Conservation (phyloP, 2,888 invertebrate species). For the Monochamus alternatus region DNA sequence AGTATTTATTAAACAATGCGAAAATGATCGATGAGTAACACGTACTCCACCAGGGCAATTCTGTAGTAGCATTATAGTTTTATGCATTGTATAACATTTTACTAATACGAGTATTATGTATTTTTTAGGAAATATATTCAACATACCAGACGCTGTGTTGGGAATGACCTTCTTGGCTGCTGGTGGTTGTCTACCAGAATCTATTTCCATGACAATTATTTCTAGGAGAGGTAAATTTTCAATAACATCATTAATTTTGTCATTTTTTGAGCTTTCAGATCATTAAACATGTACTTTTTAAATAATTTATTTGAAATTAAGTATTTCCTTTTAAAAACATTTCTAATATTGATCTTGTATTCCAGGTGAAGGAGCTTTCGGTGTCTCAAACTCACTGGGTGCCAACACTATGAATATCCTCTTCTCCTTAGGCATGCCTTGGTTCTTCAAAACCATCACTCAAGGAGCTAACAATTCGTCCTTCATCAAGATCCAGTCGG, state of each 20-base stretch:
- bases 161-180: conserved; percentile 93
- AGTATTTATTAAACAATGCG: conserved; percentile 10
- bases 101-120: too few relatives aligned
- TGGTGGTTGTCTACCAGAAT: conserved; percentile 91
- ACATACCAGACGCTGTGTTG: conserved; percentile 91
- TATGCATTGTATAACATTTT: too few relatives aligned
- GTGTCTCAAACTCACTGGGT: conserved; percentile 89
- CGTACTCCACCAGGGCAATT: neutral
- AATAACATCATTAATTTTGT: too few relatives aligned
- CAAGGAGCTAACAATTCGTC: conserved; percentile 67
- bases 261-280: neutral
- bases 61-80: too few relatives aligned
- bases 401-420: conserved; percentile 90
- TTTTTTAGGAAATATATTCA: conserved; percentile 79
- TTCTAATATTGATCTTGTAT: conserved; percentile 51
- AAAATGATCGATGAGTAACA: conserved; percentile 1
- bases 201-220: conserved; percentile 88
- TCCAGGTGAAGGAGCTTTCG: conserved; percentile 88
- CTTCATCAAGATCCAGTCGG: conserved; percentile 81
- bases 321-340: neutral
- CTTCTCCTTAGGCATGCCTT: conserved; percentile 87
- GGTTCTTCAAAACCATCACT: conserved; percentile 84
- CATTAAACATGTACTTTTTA: neutral
- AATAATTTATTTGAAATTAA: neutral
- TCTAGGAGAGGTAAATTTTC: conserved; percentile 82